Percentiles rank a stretch among this genome's conserved stretches.
Evolutionary conservation across 2,888 invertebrate genomes (phyloP).

Genomic region (Sclerodermus sp.): DNA sequence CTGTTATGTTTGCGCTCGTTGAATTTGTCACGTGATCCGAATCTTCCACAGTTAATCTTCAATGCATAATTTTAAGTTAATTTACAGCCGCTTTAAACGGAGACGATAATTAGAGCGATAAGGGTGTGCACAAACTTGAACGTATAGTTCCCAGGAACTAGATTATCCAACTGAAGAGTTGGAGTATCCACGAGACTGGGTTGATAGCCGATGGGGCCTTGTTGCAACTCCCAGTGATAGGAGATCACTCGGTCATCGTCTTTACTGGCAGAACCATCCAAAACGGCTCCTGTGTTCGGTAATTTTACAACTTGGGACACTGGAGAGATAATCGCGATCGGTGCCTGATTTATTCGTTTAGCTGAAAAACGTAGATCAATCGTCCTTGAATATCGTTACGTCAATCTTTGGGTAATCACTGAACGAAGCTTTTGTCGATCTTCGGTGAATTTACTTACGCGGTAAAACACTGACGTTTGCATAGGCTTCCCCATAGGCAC

Average conservation of each 20-base stretch:
- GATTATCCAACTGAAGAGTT: slow-evolving; percentile 81
- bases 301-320: slow-evolving; percentile 82
- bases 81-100: too few species aligned
- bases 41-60: slow-evolving; percentile 83
- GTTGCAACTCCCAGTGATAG: slow-evolving; percentile 91
- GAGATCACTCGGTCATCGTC: slow-evolving; percentile 84
- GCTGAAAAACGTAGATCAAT: slow-evolving; percentile 58
- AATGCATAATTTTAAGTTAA: too few species aligned
- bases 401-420: too few species aligned
- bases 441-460: slow-evolving; percentile 60
- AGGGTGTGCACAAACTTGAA: slow-evolving; percentile 63
- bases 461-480: slow-evolving; percentile 90
- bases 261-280: slow-evolving; percentile 79
- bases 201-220: slow-evolving; percentile 83
- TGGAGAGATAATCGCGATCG: slow-evolving; percentile 84
- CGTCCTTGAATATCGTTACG: too few species aligned
- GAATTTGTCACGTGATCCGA: slow-evolving; percentile 85
- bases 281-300: slow-evolving; percentile 85
- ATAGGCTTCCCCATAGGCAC: slow-evolving; percentile 76
- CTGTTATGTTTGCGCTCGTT: slow-evolving; percentile 85
- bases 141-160: slow-evolving; percentile 87
- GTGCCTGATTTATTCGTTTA: slow-evolving; percentile 79
- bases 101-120: not conserved
- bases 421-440: too few species aligned
- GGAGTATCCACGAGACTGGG: slow-evolving; percentile 77